Evolutionary conservation across 2,113 vertebrate species (phyloP), one percentile per base, ranked within the genome.

Genomic region (Ptyas mucosa): DNA sequence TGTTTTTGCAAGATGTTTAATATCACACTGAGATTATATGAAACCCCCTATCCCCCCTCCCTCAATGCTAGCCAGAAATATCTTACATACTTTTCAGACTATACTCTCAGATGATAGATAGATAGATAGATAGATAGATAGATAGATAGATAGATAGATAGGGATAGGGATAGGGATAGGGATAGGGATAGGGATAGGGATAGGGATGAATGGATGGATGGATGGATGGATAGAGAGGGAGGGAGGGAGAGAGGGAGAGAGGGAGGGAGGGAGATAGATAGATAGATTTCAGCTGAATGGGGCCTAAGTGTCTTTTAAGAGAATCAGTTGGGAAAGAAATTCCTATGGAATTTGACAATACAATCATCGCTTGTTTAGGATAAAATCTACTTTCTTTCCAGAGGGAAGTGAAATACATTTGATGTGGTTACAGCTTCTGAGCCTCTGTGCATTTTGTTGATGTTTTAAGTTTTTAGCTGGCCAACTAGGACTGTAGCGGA

Each of bases 1-100:
- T 53, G 86, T 92, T 91, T 81, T 90, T 90, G 29, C 4, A 58
- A 91, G 92, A 91, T 95, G 94, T 93, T 90, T 43, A 15, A 21
- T 93, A 26, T 88, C 90, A 90, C 85, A 94, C 94, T 69, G 49
- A 81, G 93, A 87, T 93, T 91, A 94, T 94, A 92, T 93, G 87
- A 55, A 93, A 94, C 58, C 58, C 90, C 64, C 75, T 9, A 46
- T 24, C 93, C 95, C 4, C 8, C 1, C 69, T 39, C 2, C 7
- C 2, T 8, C n/a, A 39, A 39, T 34, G 75, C 29, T 64, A 91
- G 88, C 7, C 92, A 91, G 51, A 53, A 49, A 57, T 92, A 34
- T 94, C 95, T 95, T 93, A 53, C 92, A 75, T 12, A 86, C 52
- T 24, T n/a, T 43, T 15, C 53, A 92, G 18, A 51, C 7, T 18